These are phyloP conservation scores for Ciconia boyciana DNA, from an alignment of 2,113 vertebrate genomes.

Conservation along the genomic window DNA sequence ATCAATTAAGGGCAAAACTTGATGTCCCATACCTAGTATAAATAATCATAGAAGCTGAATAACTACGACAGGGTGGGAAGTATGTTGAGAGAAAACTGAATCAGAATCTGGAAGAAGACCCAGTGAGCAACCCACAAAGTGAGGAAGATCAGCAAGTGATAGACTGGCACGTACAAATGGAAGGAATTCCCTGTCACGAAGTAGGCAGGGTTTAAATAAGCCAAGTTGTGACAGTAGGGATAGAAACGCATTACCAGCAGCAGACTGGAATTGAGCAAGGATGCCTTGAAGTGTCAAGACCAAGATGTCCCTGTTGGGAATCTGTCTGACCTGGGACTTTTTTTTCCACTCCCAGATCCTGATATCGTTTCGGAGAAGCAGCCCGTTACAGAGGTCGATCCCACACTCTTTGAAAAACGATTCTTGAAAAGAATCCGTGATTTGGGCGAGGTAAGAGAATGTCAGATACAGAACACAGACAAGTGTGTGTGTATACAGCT, in stretches of 20 bases:
- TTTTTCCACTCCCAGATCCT: constrained; percentile 60
- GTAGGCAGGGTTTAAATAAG: background rate
- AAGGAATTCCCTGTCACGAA: background rate
- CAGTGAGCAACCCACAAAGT: background rate
- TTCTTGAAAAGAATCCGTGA: constrained; percentile 90
- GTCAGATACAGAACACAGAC: background rate
- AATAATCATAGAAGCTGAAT: background rate
- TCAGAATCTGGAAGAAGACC: background rate
- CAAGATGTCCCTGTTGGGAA: background rate
- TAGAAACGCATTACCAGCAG: fast-evolving
- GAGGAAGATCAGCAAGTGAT: background rate
- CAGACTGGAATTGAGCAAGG: background rate
- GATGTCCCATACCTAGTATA: background rate
- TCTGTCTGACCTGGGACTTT: background rate
- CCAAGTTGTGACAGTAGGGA: background rate
- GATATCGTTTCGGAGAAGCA: constrained; percentile 80
- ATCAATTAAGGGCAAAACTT: background rate
- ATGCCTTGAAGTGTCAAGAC: background rate
- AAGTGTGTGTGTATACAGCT: fast-evolving
- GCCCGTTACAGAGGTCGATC: constrained; percentile 82
- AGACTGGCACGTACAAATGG: fast-evolving
- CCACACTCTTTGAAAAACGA: constrained; percentile 91
- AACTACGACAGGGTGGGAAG: background rate
- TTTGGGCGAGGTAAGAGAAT: constrained; percentile 85
- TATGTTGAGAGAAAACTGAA: fast-evolving